Conservation (phyloP, 1,140 invertebrate genomes). For the Geopemphigus sp. region DNA sequence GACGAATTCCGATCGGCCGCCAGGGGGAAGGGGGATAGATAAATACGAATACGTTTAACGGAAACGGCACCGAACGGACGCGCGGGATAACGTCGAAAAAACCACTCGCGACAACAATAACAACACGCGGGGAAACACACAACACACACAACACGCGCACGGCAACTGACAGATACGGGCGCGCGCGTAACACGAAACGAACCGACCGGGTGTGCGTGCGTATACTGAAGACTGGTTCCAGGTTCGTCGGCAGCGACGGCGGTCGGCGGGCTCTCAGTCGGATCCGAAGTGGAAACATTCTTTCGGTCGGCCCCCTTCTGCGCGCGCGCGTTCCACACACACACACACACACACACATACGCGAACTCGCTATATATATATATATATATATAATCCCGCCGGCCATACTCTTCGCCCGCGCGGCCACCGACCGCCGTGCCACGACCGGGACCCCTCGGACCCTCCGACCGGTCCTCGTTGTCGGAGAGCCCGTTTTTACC, state of each 20-base stretch:
- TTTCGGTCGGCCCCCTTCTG: conserved; percentile 47
- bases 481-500: conserved; percentile 48
- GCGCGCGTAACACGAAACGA: neutral
- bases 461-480: neutral
- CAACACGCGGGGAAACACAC: neutral
- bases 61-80: too few relatives aligned
- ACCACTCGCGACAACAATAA: neutral
- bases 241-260: conserved; percentile 10
- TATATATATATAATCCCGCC: conserved; percentile 15
- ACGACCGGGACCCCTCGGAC: neutral
- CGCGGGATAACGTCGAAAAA: neutral
- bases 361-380: too few relatives aligned
- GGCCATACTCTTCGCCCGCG: conserved; percentile 5
- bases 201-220: conserved; percentile 15
- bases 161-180: neutral
- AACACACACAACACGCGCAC: too few relatives aligned
- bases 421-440: too few relatives aligned
- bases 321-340: conserved; percentile 39
- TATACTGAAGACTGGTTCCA: conserved; percentile 46
- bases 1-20: too few relatives aligned
- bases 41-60: neutral
- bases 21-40: too few relatives aligned
- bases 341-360: too few relatives aligned
- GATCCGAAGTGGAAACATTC: conserved; percentile 48
- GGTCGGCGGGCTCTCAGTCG: conserved; percentile 1